Base-by-base conservation (phyloP, 2,113 vertebrate genomes). In the Macrotus californicus region DNA sequence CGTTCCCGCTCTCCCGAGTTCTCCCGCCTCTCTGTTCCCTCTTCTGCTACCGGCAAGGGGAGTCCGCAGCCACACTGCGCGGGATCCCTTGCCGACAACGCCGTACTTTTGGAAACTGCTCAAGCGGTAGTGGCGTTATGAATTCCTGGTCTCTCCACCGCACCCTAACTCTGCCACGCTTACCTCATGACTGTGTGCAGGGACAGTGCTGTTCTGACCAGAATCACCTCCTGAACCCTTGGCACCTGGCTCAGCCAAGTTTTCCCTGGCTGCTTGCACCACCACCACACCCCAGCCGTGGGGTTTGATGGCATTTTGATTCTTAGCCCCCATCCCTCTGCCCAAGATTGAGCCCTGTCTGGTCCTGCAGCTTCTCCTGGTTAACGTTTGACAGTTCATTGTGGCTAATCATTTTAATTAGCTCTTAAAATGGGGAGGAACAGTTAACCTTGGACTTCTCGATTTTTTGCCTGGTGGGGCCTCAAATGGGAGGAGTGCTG, bases 401-500 rank as follows among this genome's bases (percentile, higher is more conserved):
- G 97, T 90, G 61, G 80, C 97, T 97, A 97, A 97, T 97, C 96
- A 96, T 97, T 97, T 97, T 97, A 97, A 98, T 98, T 97, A 97
- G 96, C 94, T 94, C 96, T 96, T 96, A 96, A 97, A 97, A 95
- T 93, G 93, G 94, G 96, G 87, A 98, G 95, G 94, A 96, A 97
- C 97, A 93, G 96, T 98, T 98, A 97, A 97, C 97, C 97, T 98
- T 98, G 97, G 96, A 97, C 96, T 98, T 97, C 97, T 97, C 93
- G 91, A 97, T 97, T 97, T 61, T 97, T 92, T 94, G 97, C 92
- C 96, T 96, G 96, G 94, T 96, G 95, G 96, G 94, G 97, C 97
- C 97, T 97, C 96, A 93, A 81, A 94, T 95, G 93, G 95, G 96
- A 96, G 97, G 96, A 96, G 96, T 95, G 77, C 83, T 90, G 18